phyloP scores from a whole-genome alignment of 2,888 invertebrate genomes.

The Criorhina ranunculi region DNA sequence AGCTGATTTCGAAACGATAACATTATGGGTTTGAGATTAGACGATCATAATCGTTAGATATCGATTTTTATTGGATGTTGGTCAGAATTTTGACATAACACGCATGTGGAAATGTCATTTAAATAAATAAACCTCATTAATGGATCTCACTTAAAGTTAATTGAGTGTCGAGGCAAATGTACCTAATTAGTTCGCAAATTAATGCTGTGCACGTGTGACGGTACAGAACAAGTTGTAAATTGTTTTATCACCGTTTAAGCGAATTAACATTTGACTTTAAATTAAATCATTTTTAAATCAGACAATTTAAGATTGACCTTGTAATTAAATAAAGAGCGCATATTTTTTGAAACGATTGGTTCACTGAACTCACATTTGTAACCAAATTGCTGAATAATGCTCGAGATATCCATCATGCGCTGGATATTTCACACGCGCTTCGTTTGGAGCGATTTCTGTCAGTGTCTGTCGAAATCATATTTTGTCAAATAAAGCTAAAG shows the following conservation, averaged over 20 bases:
- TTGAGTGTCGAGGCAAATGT: constrained; percentile 50
- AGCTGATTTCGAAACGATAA: constrained; percentile 36
- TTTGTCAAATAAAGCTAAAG: too few species aligned
- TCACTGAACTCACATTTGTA: background rate
- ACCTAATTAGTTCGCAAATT: constrained; percentile 57
- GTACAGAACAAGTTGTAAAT: constrained; percentile 28
- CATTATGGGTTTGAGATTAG: constrained; percentile 23
- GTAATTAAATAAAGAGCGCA: background rate
- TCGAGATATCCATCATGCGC: too few species aligned
- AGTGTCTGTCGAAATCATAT: too few species aligned
- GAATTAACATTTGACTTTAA: background rate
- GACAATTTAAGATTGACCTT: background rate
- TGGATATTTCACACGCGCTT: too few species aligned
- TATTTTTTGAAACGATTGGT: background rate
- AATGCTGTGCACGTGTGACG: constrained; percentile 16
- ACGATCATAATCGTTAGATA: constrained; percentile 53
- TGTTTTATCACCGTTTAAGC: constrained; percentile 14
- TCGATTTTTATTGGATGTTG: constrained; percentile 55
- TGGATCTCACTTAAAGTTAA: constrained; percentile 37
- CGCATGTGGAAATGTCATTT: constrained; percentile 11
- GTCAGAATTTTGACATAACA: constrained; percentile 38
- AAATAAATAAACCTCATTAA: constrained; percentile 34
- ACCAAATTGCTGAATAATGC: too few species aligned
- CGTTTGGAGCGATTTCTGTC: too few species aligned
- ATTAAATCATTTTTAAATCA: constrained; percentile 1